Evolutionary conservation across 2,113 vertebrate species (phyloP).

Genomic region (Gnathonemus echidnorhynchus): DNA sequence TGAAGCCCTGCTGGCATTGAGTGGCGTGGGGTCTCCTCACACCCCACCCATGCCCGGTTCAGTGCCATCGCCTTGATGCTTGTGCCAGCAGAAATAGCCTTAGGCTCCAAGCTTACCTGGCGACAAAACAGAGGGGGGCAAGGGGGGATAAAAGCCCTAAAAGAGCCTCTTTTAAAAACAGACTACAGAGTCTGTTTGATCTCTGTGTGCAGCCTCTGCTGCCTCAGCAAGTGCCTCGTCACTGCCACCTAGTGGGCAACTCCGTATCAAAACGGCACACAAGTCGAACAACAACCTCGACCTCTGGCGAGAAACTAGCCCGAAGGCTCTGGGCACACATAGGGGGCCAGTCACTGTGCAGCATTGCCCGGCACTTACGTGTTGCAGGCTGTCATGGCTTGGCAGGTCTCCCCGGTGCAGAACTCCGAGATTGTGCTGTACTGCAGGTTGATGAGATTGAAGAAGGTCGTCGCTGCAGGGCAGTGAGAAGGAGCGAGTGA

Average conservation of each 20-base stretch:
- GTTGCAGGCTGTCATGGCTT: slow-evolving; percentile 93
- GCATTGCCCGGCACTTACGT: slow-evolving; percentile 71
- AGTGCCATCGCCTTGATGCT: neutral
- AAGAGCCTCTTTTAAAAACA: neutral
- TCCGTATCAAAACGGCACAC: neutral
- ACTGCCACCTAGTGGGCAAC: neutral
- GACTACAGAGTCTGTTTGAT: slow-evolving; percentile 5
- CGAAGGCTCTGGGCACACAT: neutral
- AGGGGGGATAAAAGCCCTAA: neutral
- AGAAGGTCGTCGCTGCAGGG: slow-evolving; percentile 89
- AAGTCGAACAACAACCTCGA: neutral
- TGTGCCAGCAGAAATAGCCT: neutral
- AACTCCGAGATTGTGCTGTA: slow-evolving; percentile 99
- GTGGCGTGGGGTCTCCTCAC: neutral
- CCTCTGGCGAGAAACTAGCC: neutral
- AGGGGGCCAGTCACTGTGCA: neutral
- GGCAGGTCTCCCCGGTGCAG: slow-evolving; percentile 95
- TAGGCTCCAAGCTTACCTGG: neutral
- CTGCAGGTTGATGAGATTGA: slow-evolving; percentile 98
- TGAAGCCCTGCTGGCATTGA: neutral
- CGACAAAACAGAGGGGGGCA: neutral
- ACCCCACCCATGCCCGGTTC: neutral
- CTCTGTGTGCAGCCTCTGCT: neutral
- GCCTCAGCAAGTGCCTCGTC: neutral
- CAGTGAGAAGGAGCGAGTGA: slow-evolving; percentile 10